These are phyloP conservation scores for Heliothis subflexa DNA, from an alignment of 1,140 invertebrate genomes.

Conservation along the genomic window DNA sequence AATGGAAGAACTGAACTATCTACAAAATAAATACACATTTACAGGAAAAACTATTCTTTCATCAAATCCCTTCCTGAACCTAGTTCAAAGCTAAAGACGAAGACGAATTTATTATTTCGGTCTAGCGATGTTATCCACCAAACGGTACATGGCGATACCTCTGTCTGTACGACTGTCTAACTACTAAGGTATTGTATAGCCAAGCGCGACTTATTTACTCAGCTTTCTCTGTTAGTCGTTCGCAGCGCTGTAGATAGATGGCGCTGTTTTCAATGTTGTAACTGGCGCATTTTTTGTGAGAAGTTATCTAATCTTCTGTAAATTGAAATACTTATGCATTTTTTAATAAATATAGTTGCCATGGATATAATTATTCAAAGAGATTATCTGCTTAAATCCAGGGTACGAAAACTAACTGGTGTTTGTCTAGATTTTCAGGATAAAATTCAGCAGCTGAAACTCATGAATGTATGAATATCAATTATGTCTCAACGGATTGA, in stretches of 20 bases:
- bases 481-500: too few relatives aligned
- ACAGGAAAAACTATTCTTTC: too few relatives aligned
- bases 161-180: slow-evolving; percentile 67
- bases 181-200: slow-evolving; percentile 53
- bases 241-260: slow-evolving; percentile 30
- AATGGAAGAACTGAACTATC: too few relatives aligned
- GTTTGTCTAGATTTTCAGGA: too few relatives aligned
- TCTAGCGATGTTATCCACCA: slow-evolving; percentile 10
- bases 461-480: neutral
- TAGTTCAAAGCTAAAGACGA: too few relatives aligned
- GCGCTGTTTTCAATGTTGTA: slow-evolving; percentile 35
- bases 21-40: too few relatives aligned
- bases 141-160: slow-evolving; percentile 59
- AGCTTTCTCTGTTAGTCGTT: slow-evolving; percentile 16
- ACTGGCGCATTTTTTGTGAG: neutral
- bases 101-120: neutral
- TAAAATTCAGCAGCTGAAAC: neutral
- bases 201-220: neutral
- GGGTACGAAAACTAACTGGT: too few relatives aligned
- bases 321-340: neutral
- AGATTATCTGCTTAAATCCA: too few relatives aligned
- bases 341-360: too few relatives aligned
- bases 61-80: too few relatives aligned
- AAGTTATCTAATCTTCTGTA: neutral
- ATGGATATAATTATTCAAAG: too few relatives aligned